Evolutionary conservation across 2,888 invertebrate genomes (phyloP), one percentile per base, ranked within the genome.

Genomic region (Drosophila mimetica): DNA sequence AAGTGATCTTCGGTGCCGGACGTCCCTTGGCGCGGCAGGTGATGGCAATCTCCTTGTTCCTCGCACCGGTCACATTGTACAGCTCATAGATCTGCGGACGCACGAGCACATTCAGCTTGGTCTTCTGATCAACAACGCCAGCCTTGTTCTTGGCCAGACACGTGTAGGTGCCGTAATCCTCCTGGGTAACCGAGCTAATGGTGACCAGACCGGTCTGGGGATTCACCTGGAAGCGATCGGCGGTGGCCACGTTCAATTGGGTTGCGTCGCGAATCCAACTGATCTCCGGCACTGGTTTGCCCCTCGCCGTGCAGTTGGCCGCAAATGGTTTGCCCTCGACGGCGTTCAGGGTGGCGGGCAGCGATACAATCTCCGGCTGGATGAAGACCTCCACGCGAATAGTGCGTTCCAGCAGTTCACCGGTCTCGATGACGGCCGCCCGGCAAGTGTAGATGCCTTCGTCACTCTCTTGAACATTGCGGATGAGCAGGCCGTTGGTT

Each of bases 361-460:
- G 92, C 74, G 94, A 93, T 59, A 94, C 93, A 89, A 97, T 95
- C 88, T 93, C 93, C 8, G 97, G 97, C 37, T 94, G 94, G 18
- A 95, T 94, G 87, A 96, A 95, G 22, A 96, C 96, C 93, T 96
- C 95, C 9, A 97, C 95, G 90, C 95, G 95, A 75, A 97, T 97
- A 83, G 94, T 94, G 67, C 95, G 94, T 78, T 95, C 95, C 53
- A 94, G 93, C 5, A 96, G 93, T 89, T 96, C 95, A 39, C 97
- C 97, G 37, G 97, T 96, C 73, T 94, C 93, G 16, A 95, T 93
- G 0, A 97, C 97, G 39, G 96, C 95, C n/a, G 97, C 97, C 46
- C 96, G 94, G 89, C 97, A 97, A 4, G 95, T 96, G 90, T 97
- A 97, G 9, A 95, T 93, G 1, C 97, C 97, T 89, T 97, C 97